Conservation (phyloP, 1,140 invertebrate genomes). For the Euura saliciscinereae region DNA sequence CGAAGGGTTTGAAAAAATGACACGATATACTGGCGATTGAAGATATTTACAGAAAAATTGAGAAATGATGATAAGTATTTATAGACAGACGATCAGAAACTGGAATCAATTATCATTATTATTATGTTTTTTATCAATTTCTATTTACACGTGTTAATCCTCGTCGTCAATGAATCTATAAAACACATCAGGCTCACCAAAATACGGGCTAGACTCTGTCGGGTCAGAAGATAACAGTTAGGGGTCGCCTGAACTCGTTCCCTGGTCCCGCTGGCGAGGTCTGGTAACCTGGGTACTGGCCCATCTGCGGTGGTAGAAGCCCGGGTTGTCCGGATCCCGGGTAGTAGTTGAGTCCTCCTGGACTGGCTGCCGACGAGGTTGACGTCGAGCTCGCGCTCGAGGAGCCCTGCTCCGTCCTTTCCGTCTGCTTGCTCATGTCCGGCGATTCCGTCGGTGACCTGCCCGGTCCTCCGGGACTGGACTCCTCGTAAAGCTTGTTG, state of each 20-base stretch:
- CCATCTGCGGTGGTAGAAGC: slow-evolving; percentile 64
- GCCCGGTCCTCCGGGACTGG: slow-evolving; percentile 68
- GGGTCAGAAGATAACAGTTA: slow-evolving; percentile 89
- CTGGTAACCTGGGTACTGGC: slow-evolving; percentile 69
- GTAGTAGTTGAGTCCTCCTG: slow-evolving; percentile 67
- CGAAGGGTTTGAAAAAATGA: too few species aligned
- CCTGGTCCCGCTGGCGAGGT: slow-evolving; percentile 59
- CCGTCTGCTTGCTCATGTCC: slow-evolving; percentile 61
- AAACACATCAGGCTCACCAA: not conserved
- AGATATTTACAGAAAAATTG: too few species aligned
- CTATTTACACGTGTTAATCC: too few species aligned
- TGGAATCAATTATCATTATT: too few species aligned
- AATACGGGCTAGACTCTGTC: slow-evolving; percentile 58
- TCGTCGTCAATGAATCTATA: too few species aligned
- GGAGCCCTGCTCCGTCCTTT: slow-evolving; percentile 62
- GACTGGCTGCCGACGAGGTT: slow-evolving; percentile 69
- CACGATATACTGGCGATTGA: too few species aligned
- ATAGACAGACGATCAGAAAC: too few species aligned
- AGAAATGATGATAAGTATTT: too few species aligned
- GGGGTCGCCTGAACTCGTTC: slow-evolving; percentile 77
- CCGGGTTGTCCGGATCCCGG: slow-evolving; percentile 60
- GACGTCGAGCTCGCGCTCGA: slow-evolving; percentile 62
- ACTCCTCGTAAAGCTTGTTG: slow-evolving; percentile 68
- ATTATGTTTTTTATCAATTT: too few species aligned
- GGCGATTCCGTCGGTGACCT: slow-evolving; percentile 66